Evolutionary conservation across 2,888 invertebrate species (phyloP).

Genomic region (Flexamia atlantica): DNA sequence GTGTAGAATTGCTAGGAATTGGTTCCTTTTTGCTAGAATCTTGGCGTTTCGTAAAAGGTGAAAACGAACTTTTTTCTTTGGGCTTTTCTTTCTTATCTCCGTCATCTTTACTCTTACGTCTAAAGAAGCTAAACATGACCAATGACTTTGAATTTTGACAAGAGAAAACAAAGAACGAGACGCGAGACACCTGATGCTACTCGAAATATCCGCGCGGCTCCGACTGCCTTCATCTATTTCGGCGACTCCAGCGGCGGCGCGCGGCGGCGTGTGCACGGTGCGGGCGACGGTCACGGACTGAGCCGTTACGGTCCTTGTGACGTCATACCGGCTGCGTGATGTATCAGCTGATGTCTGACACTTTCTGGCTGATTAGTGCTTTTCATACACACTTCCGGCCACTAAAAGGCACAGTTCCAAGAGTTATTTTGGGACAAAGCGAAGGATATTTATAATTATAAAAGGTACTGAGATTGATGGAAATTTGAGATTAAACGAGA

Average conservation of each 20-base stretch:
- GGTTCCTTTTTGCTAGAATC: constrained; percentile 35
- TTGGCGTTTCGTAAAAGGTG: constrained; percentile 53
- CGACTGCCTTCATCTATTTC: constrained; percentile 48
- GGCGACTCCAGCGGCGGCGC: constrained; percentile 33
- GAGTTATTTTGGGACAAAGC: neutral
- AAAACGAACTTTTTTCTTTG: constrained; percentile 54
- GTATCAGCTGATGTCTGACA: neutral
- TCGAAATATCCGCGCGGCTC: constrained; percentile 43
- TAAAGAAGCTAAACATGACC: constrained; percentile 63
- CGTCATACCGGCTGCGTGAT: constrained; percentile 22
- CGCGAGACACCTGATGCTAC: constrained; percentile 48
- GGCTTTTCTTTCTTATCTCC: constrained; percentile 57
- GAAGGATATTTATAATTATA: no score
- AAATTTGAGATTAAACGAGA: no score
- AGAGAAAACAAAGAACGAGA: constrained; percentile 44
- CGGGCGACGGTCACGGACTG: constrained; percentile 35
- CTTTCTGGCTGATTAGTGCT: constrained; percentile 8
- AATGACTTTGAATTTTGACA: neutral
- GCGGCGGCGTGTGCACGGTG: constrained; percentile 5
- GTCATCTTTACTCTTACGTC: constrained; percentile 62
- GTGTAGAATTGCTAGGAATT: neutral
- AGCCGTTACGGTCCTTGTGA: neutral
- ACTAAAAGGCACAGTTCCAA: neutral
- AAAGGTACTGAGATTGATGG: no score
- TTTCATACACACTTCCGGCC: neutral